Evolutionary conservation across 2,797 vertebrate species (phyloP).

Genomic region (Brachymystax lenok): DNA sequence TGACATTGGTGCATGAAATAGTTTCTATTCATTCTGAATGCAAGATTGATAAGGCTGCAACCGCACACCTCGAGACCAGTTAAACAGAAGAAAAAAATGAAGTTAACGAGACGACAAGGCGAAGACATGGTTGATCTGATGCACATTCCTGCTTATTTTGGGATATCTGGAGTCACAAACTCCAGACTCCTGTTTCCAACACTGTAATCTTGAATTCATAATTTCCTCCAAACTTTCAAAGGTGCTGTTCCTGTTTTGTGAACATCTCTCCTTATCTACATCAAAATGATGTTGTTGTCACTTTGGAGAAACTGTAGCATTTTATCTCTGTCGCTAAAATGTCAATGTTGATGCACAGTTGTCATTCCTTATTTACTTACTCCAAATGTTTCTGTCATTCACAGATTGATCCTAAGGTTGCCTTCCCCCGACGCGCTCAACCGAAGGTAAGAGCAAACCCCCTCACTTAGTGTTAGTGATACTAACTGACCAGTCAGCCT

Average conservation of each 20-base stretch:
- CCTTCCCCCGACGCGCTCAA: slow-evolving; percentile 98
- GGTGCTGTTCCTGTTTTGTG: slow-evolving; percentile 34
- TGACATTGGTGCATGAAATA: slow-evolving; percentile 64
- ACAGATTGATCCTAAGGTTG: slow-evolving; percentile 99
- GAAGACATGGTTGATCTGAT: slow-evolving; percentile 63
- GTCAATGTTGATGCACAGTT: not conserved
- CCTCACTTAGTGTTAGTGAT: slow-evolving; percentile 8
- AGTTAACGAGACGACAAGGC: slow-evolving; percentile 75
- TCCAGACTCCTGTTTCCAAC: slow-evolving; percentile 74
- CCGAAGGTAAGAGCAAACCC: slow-evolving; percentile 91
- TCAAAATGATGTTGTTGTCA: slow-evolving; percentile 23
- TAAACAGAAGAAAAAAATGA: slow-evolving; percentile 62
- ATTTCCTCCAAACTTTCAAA: slow-evolving; percentile 65
- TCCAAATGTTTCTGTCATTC: slow-evolving; percentile 48
- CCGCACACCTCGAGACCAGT: slow-evolving; percentile 56
- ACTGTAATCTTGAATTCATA: slow-evolving; percentile 74
- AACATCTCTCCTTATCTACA: slow-evolving; percentile 42
- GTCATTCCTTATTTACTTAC: slow-evolving; percentile 24
- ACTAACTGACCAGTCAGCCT: slow-evolving; percentile 51
- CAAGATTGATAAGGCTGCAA: slow-evolving; percentile 65
- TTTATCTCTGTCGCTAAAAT: not conserved
- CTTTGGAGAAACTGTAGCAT: not conserved
- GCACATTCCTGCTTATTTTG: slow-evolving; percentile 70
- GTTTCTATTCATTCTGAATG: slow-evolving; percentile 64
- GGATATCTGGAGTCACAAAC: slow-evolving; percentile 70